Conservation (phyloP, 2,888 invertebrate species). For the Acronicta psi region DNA sequence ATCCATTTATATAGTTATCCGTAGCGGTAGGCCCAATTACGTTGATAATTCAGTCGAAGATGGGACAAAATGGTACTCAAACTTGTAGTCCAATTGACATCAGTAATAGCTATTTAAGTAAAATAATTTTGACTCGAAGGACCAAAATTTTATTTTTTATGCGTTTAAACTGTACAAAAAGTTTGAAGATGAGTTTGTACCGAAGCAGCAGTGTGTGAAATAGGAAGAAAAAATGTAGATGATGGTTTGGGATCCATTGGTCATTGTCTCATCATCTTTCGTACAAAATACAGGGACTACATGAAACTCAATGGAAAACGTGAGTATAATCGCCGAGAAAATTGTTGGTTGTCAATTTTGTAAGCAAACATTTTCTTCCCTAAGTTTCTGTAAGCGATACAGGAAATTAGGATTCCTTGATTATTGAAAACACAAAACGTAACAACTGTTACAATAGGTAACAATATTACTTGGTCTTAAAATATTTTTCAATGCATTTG, state of each 20-base stretch:
- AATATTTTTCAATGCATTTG: neutral
- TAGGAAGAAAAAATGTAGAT: neutral
- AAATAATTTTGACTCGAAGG: neutral
- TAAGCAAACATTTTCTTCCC: neutral
- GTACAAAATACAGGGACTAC: slow-evolving; percentile 74
- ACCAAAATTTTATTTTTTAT: neutral
- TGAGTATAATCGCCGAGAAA: slow-evolving; percentile 75
- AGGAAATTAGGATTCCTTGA: too few species aligned
- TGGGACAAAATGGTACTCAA: slow-evolving; percentile 54
- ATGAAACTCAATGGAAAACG: slow-evolving; percentile 84
- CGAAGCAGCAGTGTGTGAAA: neutral
- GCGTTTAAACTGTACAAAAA: neutral
- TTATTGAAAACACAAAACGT: too few species aligned
- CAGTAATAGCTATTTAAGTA: neutral
- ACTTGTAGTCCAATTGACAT: neutral
- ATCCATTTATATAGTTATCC: slow-evolving; percentile 36
- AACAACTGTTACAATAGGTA: neutral
- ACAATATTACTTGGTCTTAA: too few species aligned
- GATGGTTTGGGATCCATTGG: slow-evolving; percentile 64
- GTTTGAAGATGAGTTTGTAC: neutral
- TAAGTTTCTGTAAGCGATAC: neutral
- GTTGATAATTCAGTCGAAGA: slow-evolving; percentile 48
- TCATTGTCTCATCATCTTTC: slow-evolving; percentile 78
- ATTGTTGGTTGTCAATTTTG: slow-evolving; percentile 17
- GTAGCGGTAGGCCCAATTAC: slow-evolving; percentile 52